phyloP scores from a whole-genome alignment of 2,797 vertebrate species.

The Pitangus sulphuratus region DNA sequence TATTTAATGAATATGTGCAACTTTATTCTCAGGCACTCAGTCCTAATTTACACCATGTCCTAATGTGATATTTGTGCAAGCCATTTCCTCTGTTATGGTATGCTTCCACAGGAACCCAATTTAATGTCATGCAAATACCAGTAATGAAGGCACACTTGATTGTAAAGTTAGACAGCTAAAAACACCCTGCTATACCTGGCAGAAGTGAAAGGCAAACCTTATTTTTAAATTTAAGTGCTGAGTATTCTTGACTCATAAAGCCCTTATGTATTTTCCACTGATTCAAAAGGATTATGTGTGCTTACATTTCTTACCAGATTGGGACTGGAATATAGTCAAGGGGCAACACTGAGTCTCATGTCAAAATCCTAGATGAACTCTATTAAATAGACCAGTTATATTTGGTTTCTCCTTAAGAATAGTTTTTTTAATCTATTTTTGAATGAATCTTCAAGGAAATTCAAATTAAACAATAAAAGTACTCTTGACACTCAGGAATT shows the following conservation, averaged over 20 bases:
- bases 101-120: background rate
- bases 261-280: background rate
- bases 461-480: background rate
- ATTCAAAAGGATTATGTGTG: background rate
- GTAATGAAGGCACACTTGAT: background rate
- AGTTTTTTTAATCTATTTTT: background rate
- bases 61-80: background rate
- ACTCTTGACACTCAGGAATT: background rate
- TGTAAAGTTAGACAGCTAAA: background rate
- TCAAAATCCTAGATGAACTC: background rate
- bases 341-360: background rate
- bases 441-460: background rate
- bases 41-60: background rate
- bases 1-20: background rate
- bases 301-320: background rate
- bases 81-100: background rate
- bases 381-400: background rate
- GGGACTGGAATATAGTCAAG: background rate
- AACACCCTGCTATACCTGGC: background rate
- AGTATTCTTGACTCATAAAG: background rate
- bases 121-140: background rate
- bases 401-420: background rate
- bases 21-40: background rate
- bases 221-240: background rate
- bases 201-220: background rate